Percentiles rank a stretch among this genome's conserved stretches.
Conservation (phyloP, 2,797 vertebrate species). For the Chelidonichthys spinosus region DNA sequence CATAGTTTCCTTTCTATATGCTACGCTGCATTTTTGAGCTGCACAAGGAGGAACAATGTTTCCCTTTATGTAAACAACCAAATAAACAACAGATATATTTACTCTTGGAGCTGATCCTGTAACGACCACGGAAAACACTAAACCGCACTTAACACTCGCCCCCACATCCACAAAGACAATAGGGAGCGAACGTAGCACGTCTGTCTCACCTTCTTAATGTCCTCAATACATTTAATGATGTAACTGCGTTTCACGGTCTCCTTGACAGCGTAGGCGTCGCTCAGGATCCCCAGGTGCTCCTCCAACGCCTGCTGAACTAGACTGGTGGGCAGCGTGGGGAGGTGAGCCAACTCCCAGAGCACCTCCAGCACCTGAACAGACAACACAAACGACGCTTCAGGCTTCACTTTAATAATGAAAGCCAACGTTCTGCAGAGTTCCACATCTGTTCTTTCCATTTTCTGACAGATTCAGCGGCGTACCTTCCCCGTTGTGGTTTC, state of each 20-base stretch:
- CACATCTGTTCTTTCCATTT: neutral
- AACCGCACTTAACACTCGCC: neutral
- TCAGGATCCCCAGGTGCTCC: slow-evolving; percentile 97
- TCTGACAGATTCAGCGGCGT: slow-evolving; percentile 13
- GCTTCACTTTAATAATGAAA: neutral
- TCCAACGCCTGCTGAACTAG: slow-evolving; percentile 97
- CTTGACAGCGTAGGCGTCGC: slow-evolving; percentile 97
- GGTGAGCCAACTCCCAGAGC: slow-evolving; percentile 97
- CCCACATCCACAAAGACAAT: neutral
- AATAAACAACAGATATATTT: neutral
- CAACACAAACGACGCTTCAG: neutral
- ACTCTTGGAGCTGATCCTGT: slow-evolving; percentile 4
- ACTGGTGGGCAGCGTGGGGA: slow-evolving; percentile 92
- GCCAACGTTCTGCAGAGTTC: neutral
- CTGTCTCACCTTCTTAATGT: slow-evolving; percentile 95
- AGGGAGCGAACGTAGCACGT: neutral
- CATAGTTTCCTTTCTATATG: neutral
- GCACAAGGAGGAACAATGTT: neutral
- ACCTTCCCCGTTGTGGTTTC: slow-evolving; percentile 97
- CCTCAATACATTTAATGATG: slow-evolving; percentile 99
- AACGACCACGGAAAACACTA: neutral
- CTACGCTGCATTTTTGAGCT: neutral
- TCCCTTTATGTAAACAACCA: neutral
- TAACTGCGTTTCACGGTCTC: slow-evolving; percentile 95
- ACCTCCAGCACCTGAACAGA: slow-evolving; percentile 92